Evolutionary conservation across 2,113 vertebrate genomes (phyloP).

Genomic region (Eptesicus fuscus): DNA sequence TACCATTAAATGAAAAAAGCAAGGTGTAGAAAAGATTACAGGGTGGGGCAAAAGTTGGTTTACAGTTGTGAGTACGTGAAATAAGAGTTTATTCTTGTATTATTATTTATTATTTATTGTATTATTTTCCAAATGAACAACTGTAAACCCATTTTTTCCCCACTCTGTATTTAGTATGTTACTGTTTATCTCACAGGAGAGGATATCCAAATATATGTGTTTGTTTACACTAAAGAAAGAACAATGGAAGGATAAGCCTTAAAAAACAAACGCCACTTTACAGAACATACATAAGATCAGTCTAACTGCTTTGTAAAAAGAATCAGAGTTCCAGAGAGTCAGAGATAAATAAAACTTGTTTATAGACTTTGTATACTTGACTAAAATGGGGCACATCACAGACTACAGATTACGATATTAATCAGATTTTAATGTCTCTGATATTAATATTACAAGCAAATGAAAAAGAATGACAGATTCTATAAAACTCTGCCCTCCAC

Average conservation of each 20-base stretch:
- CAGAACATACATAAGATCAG: neutral
- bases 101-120: neutral
- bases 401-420: neutral
- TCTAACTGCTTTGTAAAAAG: neutral
- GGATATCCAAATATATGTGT: neutral
- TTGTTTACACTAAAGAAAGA: neutral
- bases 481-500: neutral
- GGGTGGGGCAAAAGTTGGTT: neutral
- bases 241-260: neutral
- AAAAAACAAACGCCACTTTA: neutral
- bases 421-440: neutral
- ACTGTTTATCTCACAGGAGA: neutral
- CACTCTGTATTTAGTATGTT: neutral
- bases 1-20: neutral
- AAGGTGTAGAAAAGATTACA: neutral
- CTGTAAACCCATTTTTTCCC: neutral
- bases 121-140: neutral
- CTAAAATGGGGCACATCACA: neutral
- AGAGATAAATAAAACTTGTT: neutral
- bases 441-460: neutral
- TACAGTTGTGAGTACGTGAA: neutral
- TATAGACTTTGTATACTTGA: neutral
- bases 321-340: neutral
- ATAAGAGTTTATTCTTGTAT: neutral
- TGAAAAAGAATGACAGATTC: slow-evolving; percentile 4